Percentiles rank a stretch among this genome's conserved stretches.
phyloP scores from a whole-genome alignment of 2,797 vertebrate species.

The Florisuga fusca region DNA sequence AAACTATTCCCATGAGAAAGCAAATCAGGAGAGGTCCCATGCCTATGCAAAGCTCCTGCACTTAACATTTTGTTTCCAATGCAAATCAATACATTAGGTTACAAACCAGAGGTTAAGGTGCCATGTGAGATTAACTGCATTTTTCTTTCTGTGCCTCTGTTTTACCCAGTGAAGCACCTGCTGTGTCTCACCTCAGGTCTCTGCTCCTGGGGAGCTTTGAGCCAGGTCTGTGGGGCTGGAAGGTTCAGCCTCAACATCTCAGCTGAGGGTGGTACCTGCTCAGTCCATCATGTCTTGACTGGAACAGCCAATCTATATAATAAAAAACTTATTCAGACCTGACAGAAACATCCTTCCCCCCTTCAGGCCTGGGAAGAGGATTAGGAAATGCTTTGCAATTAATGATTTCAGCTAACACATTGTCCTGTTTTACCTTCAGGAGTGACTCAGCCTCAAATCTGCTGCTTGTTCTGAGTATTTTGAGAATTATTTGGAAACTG shows the following conservation, averaged over 20 bases:
- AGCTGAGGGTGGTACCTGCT: background rate
- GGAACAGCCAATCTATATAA: background rate
- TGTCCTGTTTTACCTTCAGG: background rate
- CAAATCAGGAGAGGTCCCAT: background rate
- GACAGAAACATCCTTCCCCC: background rate
- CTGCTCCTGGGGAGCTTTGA: background rate
- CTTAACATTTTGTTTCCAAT: constrained; percentile 40
- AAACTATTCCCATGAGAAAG: constrained; percentile 51
- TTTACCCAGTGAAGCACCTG: background rate
- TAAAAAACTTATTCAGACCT: background rate
- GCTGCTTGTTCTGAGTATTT: background rate
- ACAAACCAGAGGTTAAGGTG: background rate
- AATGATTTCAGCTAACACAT: background rate
- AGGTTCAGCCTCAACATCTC: background rate
- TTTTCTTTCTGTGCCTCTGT: background rate
- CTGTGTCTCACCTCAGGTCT: background rate
- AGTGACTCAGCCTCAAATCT: accelerated
- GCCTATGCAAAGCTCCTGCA: constrained; percentile 22
- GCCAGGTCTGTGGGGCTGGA: accelerated
- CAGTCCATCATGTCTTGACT: accelerated
- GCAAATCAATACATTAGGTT: constrained; percentile 40
- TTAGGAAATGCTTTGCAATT: background rate
- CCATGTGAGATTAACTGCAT: background rate
- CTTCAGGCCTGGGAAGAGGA: background rate
- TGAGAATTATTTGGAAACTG: background rate